Evolutionary conservation across 2,888 invertebrate species (phyloP), one percentile per base, ranked within the genome.

Genomic region (Allolobophora icterica): DNA sequence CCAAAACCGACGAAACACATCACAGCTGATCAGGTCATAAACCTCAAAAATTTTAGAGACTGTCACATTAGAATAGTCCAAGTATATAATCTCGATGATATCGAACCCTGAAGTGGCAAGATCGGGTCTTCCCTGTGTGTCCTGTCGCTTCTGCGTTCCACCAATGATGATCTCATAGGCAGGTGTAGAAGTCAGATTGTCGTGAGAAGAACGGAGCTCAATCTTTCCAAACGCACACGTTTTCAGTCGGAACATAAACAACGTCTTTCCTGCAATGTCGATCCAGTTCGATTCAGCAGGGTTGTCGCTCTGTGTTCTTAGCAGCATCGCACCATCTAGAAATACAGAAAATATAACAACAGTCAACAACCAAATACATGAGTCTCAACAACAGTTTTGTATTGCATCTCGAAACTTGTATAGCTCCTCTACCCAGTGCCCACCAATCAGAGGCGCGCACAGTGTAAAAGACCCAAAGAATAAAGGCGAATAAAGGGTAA

Each of bases 1-100:
- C 91, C 91, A 91, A 84, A 90, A 91, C 45, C 42, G 42, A 42
- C 89, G 45, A 58, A 40, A 42, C 33, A 21, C 89, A 34, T 87
- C n/a, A n/a, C 58, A 90, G 8, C 35, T 83, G 30, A 91, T 58
- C 58, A 91, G 84, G 38, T 89, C 42, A 34, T 35, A 5, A 34
- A 87, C 87, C 24, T 87, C 87, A 38, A 87, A 87, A 17, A 35
- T 35, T 24, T 34, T 19, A 11, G 87, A 87, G 21, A 87, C 87
- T 35, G 34, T 30, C 5, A 24, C 21, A 17, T 87, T 35, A 5
- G 35, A 87, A 35, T 6, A 35, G 34, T 87, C 24, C 87, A 35
- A 15, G 35, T 87, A 87, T 24, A 87, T 87, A 33, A 87, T 87
- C 87, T 87, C 87, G 34, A 87, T 38, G 1, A 5, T 17, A 38